Percentiles rank a stretch among this genome's conserved stretches.
Evolutionary conservation across 2,888 invertebrate species (phyloP).

Genomic region (Lepidocyrtinus sp.): DNA sequence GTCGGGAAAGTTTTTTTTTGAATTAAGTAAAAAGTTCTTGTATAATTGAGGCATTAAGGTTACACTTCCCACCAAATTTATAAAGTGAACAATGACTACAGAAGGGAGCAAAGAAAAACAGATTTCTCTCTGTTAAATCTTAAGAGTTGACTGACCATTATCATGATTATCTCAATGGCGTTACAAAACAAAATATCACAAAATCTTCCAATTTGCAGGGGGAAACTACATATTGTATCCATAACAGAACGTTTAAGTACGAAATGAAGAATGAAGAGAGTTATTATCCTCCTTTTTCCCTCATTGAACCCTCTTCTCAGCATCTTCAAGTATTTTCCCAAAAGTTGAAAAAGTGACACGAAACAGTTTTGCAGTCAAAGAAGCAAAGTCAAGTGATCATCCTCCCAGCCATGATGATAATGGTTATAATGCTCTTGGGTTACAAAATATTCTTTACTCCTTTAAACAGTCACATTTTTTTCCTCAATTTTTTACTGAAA

Average conservation of each 20-base stretch:
- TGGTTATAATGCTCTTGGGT: constrained; percentile 4
- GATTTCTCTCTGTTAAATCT: constrained; percentile 8
- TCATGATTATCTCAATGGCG: constrained; percentile 15
- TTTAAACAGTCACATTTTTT: background rate
- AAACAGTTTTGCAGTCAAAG: constrained; percentile 23
- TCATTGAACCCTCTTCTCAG: constrained; percentile 12
- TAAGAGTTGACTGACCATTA: constrained; percentile 52
- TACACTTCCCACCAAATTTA: constrained; percentile 44
- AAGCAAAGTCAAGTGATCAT: background rate
- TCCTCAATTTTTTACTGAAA: background rate
- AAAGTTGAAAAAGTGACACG: constrained; percentile 28
- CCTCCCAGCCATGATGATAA: background rate
- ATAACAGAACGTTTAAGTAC: background rate
- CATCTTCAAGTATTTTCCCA: background rate
- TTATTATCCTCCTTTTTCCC: constrained; percentile 23
- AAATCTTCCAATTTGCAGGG: background rate
- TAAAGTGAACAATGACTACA: constrained; percentile 6
- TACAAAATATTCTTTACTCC: background rate
- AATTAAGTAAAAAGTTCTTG: background rate
- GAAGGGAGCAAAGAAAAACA: background rate
- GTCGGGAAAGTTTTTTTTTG: background rate
- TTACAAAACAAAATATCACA: background rate
- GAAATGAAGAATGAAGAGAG: constrained; percentile 29
- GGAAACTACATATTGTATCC: background rate
- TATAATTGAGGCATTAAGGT: constrained; percentile 25